A percentile compares a stretch with the other conserved stretches of the same genome.
Conservation (phyloP, 2,113 vertebrate species). For the Apodemus speciosus region DNA sequence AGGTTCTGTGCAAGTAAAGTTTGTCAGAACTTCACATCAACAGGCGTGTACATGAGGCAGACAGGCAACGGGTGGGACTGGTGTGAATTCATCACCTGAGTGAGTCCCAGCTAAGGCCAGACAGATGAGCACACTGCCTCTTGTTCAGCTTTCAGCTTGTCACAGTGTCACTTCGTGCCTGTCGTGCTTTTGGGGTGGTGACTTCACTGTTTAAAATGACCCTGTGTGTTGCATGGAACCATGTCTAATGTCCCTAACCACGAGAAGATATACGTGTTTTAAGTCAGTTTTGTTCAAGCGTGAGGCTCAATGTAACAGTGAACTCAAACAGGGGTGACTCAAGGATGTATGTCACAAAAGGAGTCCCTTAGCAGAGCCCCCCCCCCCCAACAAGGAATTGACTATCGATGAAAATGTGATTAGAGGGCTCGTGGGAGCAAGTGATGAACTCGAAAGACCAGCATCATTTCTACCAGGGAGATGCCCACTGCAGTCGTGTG, state of each 20-base stretch:
- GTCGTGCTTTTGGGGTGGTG: neutral
- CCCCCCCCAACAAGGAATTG: neutral
- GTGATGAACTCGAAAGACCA: neutral
- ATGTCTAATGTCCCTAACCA: neutral
- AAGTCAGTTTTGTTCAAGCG: neutral
- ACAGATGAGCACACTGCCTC: fast-evolving
- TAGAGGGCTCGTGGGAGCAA: neutral
- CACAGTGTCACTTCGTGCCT: neutral
- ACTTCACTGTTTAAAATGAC: neutral
- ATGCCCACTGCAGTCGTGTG: neutral
- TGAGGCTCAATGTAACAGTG: neutral
- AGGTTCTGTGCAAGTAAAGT: neutral
- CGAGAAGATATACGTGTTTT: neutral
- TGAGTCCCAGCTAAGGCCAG: neutral
- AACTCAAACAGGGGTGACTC: neutral
- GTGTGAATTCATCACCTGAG: neutral
- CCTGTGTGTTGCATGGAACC: neutral
- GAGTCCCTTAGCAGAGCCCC: neutral
- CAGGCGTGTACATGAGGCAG: too few relatives aligned
- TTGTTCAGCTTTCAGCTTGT: neutral
- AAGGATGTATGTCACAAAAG: too few relatives aligned
- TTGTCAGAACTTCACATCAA: neutral
- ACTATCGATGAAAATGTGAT: neutral
- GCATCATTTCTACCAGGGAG: neutral
- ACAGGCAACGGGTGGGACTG: fast-evolving